Evolutionary conservation across 2,888 invertebrate species (phyloP), one percentile per base, ranked within the genome.

Genomic region (Ochropleura leucogaster): DNA sequence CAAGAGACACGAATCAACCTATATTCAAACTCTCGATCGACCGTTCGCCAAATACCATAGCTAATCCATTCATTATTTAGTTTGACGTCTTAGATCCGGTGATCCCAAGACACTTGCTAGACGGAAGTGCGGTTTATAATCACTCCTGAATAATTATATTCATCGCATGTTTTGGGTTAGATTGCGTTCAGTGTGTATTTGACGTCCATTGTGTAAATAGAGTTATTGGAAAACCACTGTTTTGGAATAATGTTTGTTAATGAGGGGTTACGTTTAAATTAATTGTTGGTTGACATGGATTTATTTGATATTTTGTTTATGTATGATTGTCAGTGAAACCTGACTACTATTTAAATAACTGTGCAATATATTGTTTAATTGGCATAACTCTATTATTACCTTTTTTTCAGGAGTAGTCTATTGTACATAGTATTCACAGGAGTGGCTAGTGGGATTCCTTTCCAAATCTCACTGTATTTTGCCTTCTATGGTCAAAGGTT

Each of bases 11-110:
- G 20, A 30, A 12, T 59, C 30, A 64, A 67, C 30, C 55, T 14
- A 51, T 44, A 57, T 55, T 67, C 40, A 74, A 30, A 69, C 18
- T 55, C 55, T 62, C 60, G 55, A 81, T 80, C 63, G 63, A 81
- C 74, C 64, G 69, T 51, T 66, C 40, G 46, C 67, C 51, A 80
- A 70, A 75, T 62, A 62, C 70, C 47, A 62, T 74, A 77, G 76
- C 30, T 63, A 73, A 57, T 75, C 87, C 81, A 86, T 89, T 85
- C 64, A 87, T 90, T 89, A 90, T 89, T 89, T 84, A 90, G 76
- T 80, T 75, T 71, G 83, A 80, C 71, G 83, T 80, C 80, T 79
- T 83, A 88, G 81, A 82, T 74, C 65, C 81, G 66, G 79, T 64
- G 79, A 80, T 73, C 84, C 79, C 85, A 67, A 57, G 80, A 62